Base-by-base conservation (phyloP, 2,888 invertebrate genomes). In the Eupsilia transversa region DNA sequence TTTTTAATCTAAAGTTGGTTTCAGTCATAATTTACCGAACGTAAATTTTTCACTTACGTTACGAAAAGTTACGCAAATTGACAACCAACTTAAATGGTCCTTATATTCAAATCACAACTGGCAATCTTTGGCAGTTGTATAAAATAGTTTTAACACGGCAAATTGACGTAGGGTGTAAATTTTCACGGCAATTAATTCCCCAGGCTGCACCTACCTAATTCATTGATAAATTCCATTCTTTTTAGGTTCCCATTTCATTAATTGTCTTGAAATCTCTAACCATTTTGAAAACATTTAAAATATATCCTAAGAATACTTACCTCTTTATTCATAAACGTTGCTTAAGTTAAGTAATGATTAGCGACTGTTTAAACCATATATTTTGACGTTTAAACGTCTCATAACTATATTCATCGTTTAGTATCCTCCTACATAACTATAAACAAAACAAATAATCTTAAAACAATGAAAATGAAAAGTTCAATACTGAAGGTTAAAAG, bases 381-480 rank as follows among this genome's bases (percentile, higher is more conserved):
- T n/a, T n/a, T n/a, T n/a, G n/a, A n/a, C n/a, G n/a, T n/a, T n/a
- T n/a, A n/a, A n/a, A n/a, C n/a, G n/a, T n/a, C n/a, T n/a, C n/a
- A n/a, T n/a, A n/a, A n/a, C n/a, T n/a, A n/a, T n/a, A n/a, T n/a
- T n/a, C n/a, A n/a, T n/a, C n/a, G n/a, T n/a, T n/a, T 33, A 14
- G 2, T 23, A 23, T 17, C 17, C 30, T 2, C 3, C 6, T 1
- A 20, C 5, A 27, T 27, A 68, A 61, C 27, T 23, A 30, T 12
- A n/a, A n/a, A 7, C 30, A 6, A 66, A 43, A 56, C 38, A 38
- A 65, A 54, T 33, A 33, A 65, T 54, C 9, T 10, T 30, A 35
- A 63, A 68, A 77, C 70, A 77, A 77, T 59, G 14, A 35, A 77
- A 41, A n/a, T 4, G 14, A 64, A 70, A 79, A 76, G 70, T 82